phyloP scores from a whole-genome alignment of 2,888 invertebrate genomes.

The Branchinecta sandiegonensis region DNA sequence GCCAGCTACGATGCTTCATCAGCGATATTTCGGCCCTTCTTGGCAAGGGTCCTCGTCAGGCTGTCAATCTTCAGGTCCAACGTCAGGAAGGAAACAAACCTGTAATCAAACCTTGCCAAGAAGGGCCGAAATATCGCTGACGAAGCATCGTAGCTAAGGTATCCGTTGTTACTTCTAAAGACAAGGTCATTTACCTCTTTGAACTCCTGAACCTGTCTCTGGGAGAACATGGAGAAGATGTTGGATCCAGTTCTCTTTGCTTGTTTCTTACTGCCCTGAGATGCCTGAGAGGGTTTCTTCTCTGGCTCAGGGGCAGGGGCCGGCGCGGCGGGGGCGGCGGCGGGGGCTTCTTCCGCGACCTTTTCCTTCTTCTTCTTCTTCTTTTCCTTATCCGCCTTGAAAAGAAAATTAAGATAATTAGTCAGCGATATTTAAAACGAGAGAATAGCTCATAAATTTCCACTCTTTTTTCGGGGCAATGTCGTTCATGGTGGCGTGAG shows the following conservation, averaged over 20 bases:
- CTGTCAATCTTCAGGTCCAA: no score
- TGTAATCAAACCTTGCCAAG: no score
- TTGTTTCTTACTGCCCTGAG: conserved; percentile 52
- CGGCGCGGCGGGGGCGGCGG: conserved; percentile 51
- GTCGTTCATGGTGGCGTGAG: no score
- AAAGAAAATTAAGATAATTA: neutral
- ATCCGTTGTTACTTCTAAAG: no score
- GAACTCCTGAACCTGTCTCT: conserved; percentile 90
- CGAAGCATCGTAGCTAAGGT: no score
- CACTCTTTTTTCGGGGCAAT: no score
- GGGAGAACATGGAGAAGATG: conserved; percentile 93
- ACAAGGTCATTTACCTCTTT: conserved; percentile 52
- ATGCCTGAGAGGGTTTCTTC: conserved; percentile 34
- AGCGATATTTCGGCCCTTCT: no score
- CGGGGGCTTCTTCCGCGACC: conserved; percentile 42
- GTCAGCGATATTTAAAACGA: neutral
- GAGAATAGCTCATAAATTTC: no score
- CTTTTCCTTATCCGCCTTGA: conserved; percentile 78
- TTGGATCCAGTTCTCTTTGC: conserved; percentile 83
- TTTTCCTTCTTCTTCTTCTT: conserved; percentile 71
- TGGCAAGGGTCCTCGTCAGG: no score
- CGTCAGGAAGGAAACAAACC: no score
- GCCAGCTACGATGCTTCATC: no score
- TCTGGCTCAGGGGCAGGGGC: conserved; percentile 43
- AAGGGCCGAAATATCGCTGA: no score